Evolutionary conservation across 1,140 invertebrate species (phyloP).

Genomic region (Drosophila ambigua): DNA sequence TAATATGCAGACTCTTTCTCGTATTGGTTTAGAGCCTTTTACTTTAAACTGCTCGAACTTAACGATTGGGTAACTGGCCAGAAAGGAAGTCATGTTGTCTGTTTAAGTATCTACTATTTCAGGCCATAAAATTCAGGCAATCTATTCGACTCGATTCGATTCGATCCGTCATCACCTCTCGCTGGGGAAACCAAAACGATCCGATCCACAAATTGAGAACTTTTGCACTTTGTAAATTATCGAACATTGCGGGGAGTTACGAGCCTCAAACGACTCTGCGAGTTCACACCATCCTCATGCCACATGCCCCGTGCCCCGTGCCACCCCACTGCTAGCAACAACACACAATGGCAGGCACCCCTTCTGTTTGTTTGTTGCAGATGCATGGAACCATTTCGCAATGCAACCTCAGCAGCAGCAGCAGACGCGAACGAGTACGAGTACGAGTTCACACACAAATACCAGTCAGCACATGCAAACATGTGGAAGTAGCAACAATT

Average conservation of each 20-base stretch:
- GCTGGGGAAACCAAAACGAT: not conserved
- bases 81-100: no score
- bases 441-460: conserved; percentile 30
- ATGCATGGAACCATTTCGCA: conserved; percentile 57
- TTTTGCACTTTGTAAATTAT: conserved; percentile 33
- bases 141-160: not conserved
- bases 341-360: not conserved
- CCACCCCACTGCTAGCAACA: conserved; percentile 3
- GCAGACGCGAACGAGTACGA: conserved; percentile 1
- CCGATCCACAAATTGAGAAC: conserved; percentile 6
- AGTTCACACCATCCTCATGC: conserved; percentile 28
- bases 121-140: not conserved
- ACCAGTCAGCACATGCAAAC: not conserved
- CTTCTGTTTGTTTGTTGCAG: conserved; percentile 18
- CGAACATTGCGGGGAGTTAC: conserved; percentile 21
- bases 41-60: no score
- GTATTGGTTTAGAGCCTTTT: no score
- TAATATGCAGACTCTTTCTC: no score
- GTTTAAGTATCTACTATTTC: not conserved
- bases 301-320: conserved; percentile 3
- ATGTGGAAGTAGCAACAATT: conserved; percentile 47
- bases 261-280: conserved; percentile 17
- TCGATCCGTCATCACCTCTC: not conserved
- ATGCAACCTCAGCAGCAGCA: conserved; percentile 40
- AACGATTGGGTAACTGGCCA: no score